Evolutionary conservation across 2,113 vertebrate species (phyloP).

Genomic region (Lanius ludovicianus): DNA sequence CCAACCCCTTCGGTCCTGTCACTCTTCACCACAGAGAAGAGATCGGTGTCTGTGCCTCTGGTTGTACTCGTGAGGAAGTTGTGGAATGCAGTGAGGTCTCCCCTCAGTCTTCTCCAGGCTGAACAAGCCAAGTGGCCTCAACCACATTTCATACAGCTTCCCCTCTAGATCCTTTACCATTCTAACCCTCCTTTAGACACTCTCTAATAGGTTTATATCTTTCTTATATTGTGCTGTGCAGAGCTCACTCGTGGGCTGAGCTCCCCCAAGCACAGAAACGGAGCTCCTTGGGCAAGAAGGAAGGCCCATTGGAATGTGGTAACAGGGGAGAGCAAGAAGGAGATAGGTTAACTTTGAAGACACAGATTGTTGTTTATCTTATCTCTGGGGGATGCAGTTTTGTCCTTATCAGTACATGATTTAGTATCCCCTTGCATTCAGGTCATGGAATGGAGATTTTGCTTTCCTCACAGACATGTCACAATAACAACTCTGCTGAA

Average conservation of each 20-base stretch:
- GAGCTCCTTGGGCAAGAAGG: accelerated
- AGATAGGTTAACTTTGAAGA: not conserved
- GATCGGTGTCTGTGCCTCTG: not conserved
- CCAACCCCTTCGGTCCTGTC: not conserved
- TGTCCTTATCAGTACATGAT: not conserved
- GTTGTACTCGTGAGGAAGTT: not conserved
- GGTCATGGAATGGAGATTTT: not conserved
- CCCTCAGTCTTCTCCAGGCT: not conserved
- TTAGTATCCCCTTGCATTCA: not conserved
- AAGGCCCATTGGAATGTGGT: not conserved
- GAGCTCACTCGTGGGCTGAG: not conserved
- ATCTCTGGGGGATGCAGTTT: not conserved
- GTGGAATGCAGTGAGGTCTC: not conserved
- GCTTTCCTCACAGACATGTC: not conserved
- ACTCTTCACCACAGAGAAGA: not conserved
- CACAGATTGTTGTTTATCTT: not conserved
- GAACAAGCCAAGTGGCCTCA: not conserved
- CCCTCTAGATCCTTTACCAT: not conserved
- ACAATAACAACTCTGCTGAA: not conserved
- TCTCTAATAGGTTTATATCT: not conserved
- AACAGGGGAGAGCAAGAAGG: not conserved
- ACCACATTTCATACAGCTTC: not conserved
- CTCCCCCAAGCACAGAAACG: not conserved
- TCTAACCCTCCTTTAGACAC: not conserved
- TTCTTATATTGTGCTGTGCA: not conserved